Evolutionary conservation across 1,140 invertebrate species (phyloP).

Genomic region (Pseudoatta argentina): DNA sequence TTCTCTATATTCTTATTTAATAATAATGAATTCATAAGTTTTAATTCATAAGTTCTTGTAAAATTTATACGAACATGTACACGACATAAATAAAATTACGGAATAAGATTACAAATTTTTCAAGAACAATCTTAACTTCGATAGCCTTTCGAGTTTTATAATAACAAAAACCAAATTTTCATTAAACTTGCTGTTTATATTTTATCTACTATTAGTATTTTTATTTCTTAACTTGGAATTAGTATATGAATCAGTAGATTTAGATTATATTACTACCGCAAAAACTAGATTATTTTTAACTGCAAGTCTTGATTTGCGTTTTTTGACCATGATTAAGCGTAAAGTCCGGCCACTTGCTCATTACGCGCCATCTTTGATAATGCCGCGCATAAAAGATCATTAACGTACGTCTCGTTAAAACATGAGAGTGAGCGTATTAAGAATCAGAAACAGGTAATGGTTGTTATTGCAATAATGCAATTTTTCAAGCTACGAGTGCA

Average conservation of each 20-base stretch:
- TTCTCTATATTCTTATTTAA: background rate
- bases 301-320: background rate
- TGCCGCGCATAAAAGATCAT: slow-evolving; percentile 50
- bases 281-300: slow-evolving; percentile 18
- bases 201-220: slow-evolving; percentile 5
- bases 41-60: background rate
- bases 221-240: background rate
- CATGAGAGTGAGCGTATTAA: slow-evolving; percentile 1
- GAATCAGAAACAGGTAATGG: slow-evolving; percentile 44
- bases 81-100: too few species aligned
- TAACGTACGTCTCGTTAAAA: slow-evolving; percentile 62
- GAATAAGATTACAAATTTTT: background rate
- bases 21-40: background rate
- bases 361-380: slow-evolving; percentile 52
- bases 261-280: background rate
- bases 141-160: background rate
- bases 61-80: background rate
- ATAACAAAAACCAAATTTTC: background rate
- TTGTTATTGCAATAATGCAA: slow-evolving; percentile 32
- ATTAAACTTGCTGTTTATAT: background rate
- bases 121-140: background rate
- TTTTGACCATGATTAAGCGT: background rate
- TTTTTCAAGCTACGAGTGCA: slow-evolving; percentile 22
- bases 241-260: background rate
- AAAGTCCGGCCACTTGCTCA: slow-evolving; percentile 34